A percentile compares a stretch with the other conserved stretches of the same genome.
Evolutionary conservation across 1,140 invertebrate species (phyloP).

Genomic region (Temnothorax longispinosus): DNA sequence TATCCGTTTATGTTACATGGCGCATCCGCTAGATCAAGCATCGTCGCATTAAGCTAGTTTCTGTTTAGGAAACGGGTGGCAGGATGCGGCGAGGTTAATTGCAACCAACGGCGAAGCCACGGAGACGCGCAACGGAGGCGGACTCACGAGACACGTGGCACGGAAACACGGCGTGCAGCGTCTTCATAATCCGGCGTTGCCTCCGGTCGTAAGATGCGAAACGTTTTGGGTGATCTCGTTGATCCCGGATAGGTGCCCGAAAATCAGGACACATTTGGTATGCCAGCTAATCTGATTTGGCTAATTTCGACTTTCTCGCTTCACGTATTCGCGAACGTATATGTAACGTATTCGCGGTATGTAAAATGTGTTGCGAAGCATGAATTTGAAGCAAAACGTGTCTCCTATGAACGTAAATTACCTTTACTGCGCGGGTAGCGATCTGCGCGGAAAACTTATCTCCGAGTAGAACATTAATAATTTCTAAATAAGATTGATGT

Average conservation of each 20-base stretch:
- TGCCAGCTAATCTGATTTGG: conserved; percentile 45
- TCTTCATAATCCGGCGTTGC: conserved; percentile 62
- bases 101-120: conserved; percentile 47
- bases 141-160: conserved; percentile 53
- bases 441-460: neutral
- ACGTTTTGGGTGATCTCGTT: conserved; percentile 48
- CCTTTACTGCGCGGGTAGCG: neutral
- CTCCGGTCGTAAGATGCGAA: conserved; percentile 39
- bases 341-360: neutral
- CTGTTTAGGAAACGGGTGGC: conserved; percentile 52
- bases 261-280: conserved; percentile 23
- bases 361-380: neutral
- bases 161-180: conserved; percentile 55
- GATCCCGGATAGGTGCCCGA: conserved; percentile 26
- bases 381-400: neutral
- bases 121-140: conserved; percentile 30
- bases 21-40: conserved; percentile 52
- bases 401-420: neutral
- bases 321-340: neutral
- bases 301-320: conserved; percentile 50
- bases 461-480: neutral
- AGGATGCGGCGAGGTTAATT: conserved; percentile 64
- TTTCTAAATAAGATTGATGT: neutral
- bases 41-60: conserved; percentile 37
- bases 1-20: conserved; percentile 47